Percentiles rank a stretch among this genome's conserved stretches.
phyloP scores from a whole-genome alignment of 2,888 invertebrate genomes.

The Nudaria mundana region DNA sequence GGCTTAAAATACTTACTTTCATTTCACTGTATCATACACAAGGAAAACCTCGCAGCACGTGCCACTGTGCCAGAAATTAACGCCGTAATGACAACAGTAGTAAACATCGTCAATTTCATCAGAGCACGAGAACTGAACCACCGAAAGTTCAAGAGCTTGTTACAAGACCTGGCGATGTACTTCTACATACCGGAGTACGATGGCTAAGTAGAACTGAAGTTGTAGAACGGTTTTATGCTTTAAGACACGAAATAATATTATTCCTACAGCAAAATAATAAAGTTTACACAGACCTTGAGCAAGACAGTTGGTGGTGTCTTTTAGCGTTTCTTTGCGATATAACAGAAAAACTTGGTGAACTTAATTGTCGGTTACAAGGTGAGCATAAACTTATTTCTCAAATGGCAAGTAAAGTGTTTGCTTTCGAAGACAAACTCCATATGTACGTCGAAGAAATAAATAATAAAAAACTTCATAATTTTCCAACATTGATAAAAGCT shows the following conservation, averaged over 20 bases:
- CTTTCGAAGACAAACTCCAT: neutral
- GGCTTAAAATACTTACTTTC: neutral
- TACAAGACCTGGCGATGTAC: too few relatives aligned
- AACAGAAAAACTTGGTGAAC: conserved; percentile 4
- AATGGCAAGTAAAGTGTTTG: conserved; percentile 1
- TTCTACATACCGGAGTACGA: too few relatives aligned
- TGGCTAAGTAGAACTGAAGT: too few relatives aligned
- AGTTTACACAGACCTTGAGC: conserved; percentile 3
- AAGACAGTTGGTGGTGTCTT: conserved; percentile 4
- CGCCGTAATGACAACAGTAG: neutral
- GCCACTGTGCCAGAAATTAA: neutral
- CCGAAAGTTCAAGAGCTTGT: neutral
- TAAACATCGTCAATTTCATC: neutral
- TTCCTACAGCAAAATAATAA: too few relatives aligned
- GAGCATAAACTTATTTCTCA: neutral
- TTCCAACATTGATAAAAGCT: too few relatives aligned
- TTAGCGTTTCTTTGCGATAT: conserved; percentile 7
- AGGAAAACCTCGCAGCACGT: neutral
- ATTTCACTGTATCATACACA: neutral
- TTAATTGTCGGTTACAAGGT: conserved; percentile 5
- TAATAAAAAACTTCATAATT: too few relatives aligned
- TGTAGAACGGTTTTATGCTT: too few relatives aligned
- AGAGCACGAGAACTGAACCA: neutral
- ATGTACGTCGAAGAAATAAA: too few relatives aligned
- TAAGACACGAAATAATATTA: too few relatives aligned